A percentile compares a stretch with the other conserved stretches of the same genome.
phyloP scores from a whole-genome alignment of 2,888 invertebrate genomes.

The Pediacus dermestoides region DNA sequence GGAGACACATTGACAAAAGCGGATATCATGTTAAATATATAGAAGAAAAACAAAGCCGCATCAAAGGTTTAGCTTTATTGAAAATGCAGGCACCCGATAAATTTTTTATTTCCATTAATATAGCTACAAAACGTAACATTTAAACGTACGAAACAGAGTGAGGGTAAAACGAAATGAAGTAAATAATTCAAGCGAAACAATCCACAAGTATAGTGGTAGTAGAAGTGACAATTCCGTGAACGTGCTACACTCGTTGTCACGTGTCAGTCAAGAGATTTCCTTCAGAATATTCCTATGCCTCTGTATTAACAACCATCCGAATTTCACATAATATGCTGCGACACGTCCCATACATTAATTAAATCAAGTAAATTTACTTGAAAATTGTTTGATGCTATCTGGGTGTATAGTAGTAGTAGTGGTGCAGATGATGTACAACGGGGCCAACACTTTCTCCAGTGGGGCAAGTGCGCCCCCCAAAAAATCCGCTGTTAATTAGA shows the following conservation, averaged over 20 bases:
- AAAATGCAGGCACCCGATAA: too few relatives aligned
- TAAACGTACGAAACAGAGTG: constrained; percentile 8
- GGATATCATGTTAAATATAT: too few relatives aligned
- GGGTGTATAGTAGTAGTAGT: too few relatives aligned
- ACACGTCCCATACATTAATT: constrained; percentile 15
- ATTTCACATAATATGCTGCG: constrained; percentile 11
- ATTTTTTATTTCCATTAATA: too few relatives aligned
- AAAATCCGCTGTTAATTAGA: too few relatives aligned
- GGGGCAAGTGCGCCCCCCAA: too few relatives aligned
- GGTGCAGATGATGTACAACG: too few relatives aligned
- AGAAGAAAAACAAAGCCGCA: too few relatives aligned
- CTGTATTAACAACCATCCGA: constrained; percentile 8
- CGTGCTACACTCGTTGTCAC: constrained; percentile 7
- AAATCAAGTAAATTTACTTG: constrained; percentile 14
- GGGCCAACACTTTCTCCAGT: too few relatives aligned
- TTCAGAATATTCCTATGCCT: constrained; percentile 8
- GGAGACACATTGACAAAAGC: too few relatives aligned
- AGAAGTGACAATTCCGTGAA: constrained; percentile 14
- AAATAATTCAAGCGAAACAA: constrained; percentile 14
- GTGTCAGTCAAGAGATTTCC: constrained; percentile 10
- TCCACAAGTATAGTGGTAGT: constrained; percentile 14
- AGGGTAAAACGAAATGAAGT: constrained; percentile 13
- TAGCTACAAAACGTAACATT: constrained; percentile 11
- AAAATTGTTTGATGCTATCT: too few relatives aligned
- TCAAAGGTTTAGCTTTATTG: too few relatives aligned